phyloP scores from a whole-genome alignment of 2,113 vertebrate genomes.

The Phalacrocorax brasilianus region DNA sequence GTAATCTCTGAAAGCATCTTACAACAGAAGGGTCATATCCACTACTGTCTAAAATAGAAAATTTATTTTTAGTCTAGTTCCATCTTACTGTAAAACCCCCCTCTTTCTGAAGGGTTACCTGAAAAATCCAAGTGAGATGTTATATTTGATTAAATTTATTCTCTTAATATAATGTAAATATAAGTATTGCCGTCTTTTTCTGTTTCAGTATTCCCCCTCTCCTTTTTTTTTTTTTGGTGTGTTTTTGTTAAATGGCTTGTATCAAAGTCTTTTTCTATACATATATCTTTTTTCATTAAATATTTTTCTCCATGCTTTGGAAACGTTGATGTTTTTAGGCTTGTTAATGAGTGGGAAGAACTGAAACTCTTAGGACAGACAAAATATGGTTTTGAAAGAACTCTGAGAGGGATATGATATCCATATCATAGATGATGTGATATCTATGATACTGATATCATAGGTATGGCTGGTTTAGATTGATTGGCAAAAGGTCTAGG shows the following conservation, averaged over 20 bases:
- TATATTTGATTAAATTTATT: constrained; percentile 60
- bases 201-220: not conserved
- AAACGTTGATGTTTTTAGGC: not conserved
- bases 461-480: not conserved
- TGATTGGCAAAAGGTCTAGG: not conserved
- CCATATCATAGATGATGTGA: too few relatives aligned
- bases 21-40: not conserved
- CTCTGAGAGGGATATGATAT: not conserved
- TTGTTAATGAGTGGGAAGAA: not conserved
- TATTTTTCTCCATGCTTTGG: constrained; percentile 10
- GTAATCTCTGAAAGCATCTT: not conserved
- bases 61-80: not conserved
- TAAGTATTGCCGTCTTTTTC: not conserved
- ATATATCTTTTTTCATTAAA: not conserved
- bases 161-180: constrained; percentile 63
- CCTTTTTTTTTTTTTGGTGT: not conserved
- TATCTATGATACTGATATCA: too few relatives aligned
- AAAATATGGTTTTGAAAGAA: not conserved
- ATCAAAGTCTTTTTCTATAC: not conserved
- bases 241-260: constrained; percentile 7
- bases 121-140: constrained; percentile 27
- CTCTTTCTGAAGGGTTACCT: not conserved
- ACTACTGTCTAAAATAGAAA: constrained; percentile 3
- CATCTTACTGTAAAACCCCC: not conserved
- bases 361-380: not conserved